These are phyloP conservation scores for Gadopsis bispinosus DNA, from an alignment of 2,797 vertebrate species.

Conservation along the genomic window DNA sequence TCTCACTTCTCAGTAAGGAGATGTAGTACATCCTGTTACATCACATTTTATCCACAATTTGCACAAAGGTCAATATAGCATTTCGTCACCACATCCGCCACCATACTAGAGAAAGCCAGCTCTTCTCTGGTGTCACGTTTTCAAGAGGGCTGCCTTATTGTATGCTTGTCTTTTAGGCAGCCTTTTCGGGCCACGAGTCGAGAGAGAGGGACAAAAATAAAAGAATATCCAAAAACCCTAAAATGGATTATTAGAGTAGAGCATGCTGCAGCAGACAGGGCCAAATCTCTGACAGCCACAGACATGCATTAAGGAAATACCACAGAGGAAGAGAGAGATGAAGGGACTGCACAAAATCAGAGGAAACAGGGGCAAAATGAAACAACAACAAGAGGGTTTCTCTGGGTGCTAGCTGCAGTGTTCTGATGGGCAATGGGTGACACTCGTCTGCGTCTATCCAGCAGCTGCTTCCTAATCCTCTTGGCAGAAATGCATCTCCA, in stretches of 20 bases:
- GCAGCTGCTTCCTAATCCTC: conserved; percentile 87
- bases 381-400: conserved; percentile 30
- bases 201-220: conserved; percentile 26
- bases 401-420: conserved; percentile 38
- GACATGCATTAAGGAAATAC: conserved; percentile 63
- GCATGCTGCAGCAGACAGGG: conserved; percentile 68
- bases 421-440: conserved; percentile 60
- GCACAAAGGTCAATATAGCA: conserved; percentile 31
- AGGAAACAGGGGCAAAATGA: conserved; percentile 22
- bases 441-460: conserved; percentile 69
- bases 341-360: conserved; percentile 24
- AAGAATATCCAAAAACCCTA: conserved; percentile 66
- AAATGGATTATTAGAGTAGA: conserved; percentile 81
- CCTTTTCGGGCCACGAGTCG: conserved; percentile 64
- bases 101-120: conserved; percentile 20
- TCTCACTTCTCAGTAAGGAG: conserved; percentile 20
- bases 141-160: conserved; percentile 29
- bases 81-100: conserved; percentile 35
- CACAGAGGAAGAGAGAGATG: conserved; percentile 43
- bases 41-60: conserved; percentile 45
- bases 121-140: conserved; percentile 44
- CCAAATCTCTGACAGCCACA: conserved; percentile 70
- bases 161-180: conserved; percentile 29
- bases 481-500: conserved; percentile 81
- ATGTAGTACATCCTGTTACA: conserved; percentile 38